Evolutionary conservation across 2,113 vertebrate species (phyloP).

Genomic region (Dunckerocampus dactyliophorus): DNA sequence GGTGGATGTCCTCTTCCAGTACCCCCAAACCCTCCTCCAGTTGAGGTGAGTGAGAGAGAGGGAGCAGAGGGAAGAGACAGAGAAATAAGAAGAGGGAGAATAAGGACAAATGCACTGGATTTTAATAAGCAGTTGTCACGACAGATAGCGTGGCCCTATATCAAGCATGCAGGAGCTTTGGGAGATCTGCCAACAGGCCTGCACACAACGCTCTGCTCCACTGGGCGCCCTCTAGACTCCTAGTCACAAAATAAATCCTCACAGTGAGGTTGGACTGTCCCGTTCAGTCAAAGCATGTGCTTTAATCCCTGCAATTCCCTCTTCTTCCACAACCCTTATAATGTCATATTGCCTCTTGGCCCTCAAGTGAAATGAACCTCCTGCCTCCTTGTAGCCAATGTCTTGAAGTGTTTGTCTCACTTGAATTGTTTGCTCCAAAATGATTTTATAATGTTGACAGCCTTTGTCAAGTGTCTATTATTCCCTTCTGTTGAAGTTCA

Average conservation of each 20-base stretch:
- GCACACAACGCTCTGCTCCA: slow-evolving; percentile 46
- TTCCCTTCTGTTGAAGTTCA: not conserved
- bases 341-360: not conserved
- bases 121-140: slow-evolving; percentile 71
- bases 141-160: slow-evolving; percentile 55
- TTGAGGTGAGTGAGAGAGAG: slow-evolving; percentile 26
- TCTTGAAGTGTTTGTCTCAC: not conserved
- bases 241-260: slow-evolving; percentile 40
- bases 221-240: slow-evolving; percentile 31
- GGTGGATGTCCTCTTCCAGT: slow-evolving; percentile 56
- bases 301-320: slow-evolving; percentile 12
- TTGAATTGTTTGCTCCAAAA: not conserved
- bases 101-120: slow-evolving; percentile 61
- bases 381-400: not conserved
- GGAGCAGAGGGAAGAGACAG: slow-evolving; percentile 15
- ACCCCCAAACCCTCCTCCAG: slow-evolving; percentile 15
- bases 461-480: not conserved
- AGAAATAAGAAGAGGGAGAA: slow-evolving; percentile 27
- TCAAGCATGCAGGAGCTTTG: slow-evolving; percentile 52
- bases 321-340: not conserved
- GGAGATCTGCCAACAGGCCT: slow-evolving; percentile 54
- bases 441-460: not conserved
- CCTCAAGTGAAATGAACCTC: slow-evolving; percentile 5
- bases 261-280: slow-evolving; percentile 10
- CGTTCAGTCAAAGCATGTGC: not conserved